Percentiles rank a stretch among this genome's conserved stretches.
Conservation (phyloP, 2,888 invertebrate genomes). For the Lypha dubia region DNA sequence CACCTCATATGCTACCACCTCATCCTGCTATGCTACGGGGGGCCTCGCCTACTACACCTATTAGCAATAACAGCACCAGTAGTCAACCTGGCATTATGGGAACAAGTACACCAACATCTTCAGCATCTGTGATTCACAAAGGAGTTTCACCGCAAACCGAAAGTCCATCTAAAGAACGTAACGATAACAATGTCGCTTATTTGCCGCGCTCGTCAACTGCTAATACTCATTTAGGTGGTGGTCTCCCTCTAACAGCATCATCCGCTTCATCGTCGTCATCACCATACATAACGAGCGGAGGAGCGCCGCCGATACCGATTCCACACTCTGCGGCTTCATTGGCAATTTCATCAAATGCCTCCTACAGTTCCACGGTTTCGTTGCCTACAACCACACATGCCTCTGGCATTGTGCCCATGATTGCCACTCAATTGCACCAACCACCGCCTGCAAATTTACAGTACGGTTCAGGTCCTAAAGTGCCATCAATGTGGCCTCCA, state of each 20-base stretch:
- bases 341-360: slow-evolving; percentile 69
- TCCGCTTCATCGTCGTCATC: slow-evolving; percentile 43
- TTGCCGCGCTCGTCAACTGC: slow-evolving; percentile 71
- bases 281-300: slow-evolving; percentile 58
- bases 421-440: slow-evolving; percentile 60
- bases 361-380: slow-evolving; percentile 71
- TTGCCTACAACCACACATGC: slow-evolving; percentile 71
- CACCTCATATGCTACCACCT: slow-evolving; percentile 73
- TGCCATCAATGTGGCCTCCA: slow-evolving; percentile 73
- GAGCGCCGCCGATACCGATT: slow-evolving; percentile 57
- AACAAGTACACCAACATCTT: slow-evolving; percentile 77
- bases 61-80: slow-evolving; percentile 50
- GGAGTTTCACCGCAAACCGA: slow-evolving; percentile 91
- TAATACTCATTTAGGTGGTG: slow-evolving; percentile 75
- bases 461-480: slow-evolving; percentile 62
- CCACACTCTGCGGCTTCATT: slow-evolving; percentile 69
- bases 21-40: slow-evolving; percentile 79
- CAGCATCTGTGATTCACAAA: slow-evolving; percentile 84
- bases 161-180: slow-evolving; percentile 91
- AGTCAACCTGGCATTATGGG: slow-evolving; percentile 61
- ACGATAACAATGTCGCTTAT: slow-evolving; percentile 87
- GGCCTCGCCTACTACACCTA: slow-evolving; percentile 80
- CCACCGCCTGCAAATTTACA: slow-evolving; percentile 58
- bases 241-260: slow-evolving; percentile 75
- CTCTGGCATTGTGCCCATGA: slow-evolving; percentile 69